These are phyloP conservation scores for Apostichopus leukothele DNA, from an alignment of 53 echinoderm and acorn worm species.

Conservation along the genomic window DNA sequence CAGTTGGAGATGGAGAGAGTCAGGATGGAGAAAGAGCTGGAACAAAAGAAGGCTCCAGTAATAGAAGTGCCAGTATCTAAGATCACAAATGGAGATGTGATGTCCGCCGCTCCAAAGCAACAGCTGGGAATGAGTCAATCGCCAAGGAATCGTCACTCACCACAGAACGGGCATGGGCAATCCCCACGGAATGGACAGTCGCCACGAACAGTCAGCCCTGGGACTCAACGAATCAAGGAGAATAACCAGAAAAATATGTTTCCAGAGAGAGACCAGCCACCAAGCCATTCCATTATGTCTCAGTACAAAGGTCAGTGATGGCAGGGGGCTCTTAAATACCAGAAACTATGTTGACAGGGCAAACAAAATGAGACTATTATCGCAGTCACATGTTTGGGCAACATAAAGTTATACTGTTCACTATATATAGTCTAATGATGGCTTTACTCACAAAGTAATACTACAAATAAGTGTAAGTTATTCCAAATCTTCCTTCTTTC, in stretches of 20 bases:
- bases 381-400: too few relatives aligned
- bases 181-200: conserved; percentile 60
- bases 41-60: conserved; percentile 30
- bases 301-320: conserved; percentile 68
- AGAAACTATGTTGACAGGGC: too few relatives aligned
- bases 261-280: conserved; percentile 69
- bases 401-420: too few relatives aligned
- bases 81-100: conserved; percentile 40
- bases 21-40: conserved; percentile 17
- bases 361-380: too few relatives aligned
- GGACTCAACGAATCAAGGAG: conserved; percentile 10
- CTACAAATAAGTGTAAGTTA: too few relatives aligned
- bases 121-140: conserved; percentile 37
- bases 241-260: conserved; percentile 62
- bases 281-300: conserved; percentile 75
- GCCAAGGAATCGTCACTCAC: conserved; percentile 59
- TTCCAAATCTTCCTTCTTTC: too few relatives aligned
- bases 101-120: conserved; percentile 24
- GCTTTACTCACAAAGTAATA: too few relatives aligned
- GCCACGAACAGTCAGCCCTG: conserved; percentile 48
- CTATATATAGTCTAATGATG: too few relatives aligned
- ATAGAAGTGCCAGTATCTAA: conserved; percentile 23
- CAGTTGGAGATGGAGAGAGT: conserved; percentile 9
- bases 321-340: too few relatives aligned
- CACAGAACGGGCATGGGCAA: conserved; percentile 58